Evolutionary conservation across 2,113 vertebrate genomes (phyloP), one percentile per base, ranked within the genome.

Genomic region (Callipepla californica): DNA sequence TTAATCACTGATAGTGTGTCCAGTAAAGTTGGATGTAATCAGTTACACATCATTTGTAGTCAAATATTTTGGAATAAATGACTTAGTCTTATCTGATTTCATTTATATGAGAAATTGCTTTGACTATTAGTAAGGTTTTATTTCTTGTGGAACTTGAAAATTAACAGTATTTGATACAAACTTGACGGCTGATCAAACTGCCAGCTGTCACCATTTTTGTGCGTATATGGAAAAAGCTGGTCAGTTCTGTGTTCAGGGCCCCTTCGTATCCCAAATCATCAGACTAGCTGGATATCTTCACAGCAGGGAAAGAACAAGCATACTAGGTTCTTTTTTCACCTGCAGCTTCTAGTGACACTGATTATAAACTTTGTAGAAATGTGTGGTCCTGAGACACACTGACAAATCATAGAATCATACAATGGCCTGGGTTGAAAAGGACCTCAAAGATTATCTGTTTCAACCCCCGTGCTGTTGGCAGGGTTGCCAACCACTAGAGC

Each of bases 1-100:
- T 25, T 51, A 93, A 83, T 79, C 45, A 34, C 62, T 62, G 65
- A 22, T 65, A 72, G 19, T 34, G 26, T 14, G 15, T 72, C 57
- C 75, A 85, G 44, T 53, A 57, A 67, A 85, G 59, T 10, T 88
- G 44, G 22, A 3, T 80, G 22, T 21, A 76, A 66, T 84, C 69
- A 68, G 44, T 86, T 86, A 51, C 22, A n/a, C 18, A 9, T 10
- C 51, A 36, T 36, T 82, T 19, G n/a, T 58, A 67, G 40, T 57
- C 83, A 83, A 77, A 67, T 44, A 4, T 68, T 95, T 83, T 72
- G 45, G 63, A 82, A 79, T 87, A 90, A 90, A 90, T 94, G 26
- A 44, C 57, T 47, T 42, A 51, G 11, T 81, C 67, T 80, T 88
- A 61, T 8, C 48, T 70, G 59, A 47, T 84, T 75, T 72, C 20